Evolutionary conservation across 2,888 invertebrate species (phyloP), one percentile per base, ranked within the genome.

Genomic region (Sinhomidia bicolor): DNA sequence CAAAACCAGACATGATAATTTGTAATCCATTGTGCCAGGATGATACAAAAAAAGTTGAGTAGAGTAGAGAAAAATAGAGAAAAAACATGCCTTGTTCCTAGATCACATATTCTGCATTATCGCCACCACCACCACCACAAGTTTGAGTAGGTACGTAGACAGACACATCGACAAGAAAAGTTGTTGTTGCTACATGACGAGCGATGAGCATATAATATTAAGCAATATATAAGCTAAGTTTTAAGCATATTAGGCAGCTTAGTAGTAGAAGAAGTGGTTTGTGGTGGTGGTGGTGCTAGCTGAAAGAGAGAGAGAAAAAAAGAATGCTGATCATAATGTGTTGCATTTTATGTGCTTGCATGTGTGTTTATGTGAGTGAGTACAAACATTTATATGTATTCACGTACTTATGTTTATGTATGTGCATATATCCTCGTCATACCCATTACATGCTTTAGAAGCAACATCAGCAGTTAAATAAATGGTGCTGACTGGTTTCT

Each of bases 401-500:
- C 26, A 80, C 17, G 10, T 20, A 36, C 41, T 36, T 41, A 29
- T 51, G 51, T 32, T 17, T 71, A 71, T 71, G 41, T 36, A 78
- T 54, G 54, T 78, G 26, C 41, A 26, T 71, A 54, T 51, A 57
- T 78, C 44, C 81, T 62, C 47, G 10, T 41, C 80, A 60, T 78
- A 74, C 26, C 74, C 83, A 83, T 85, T 62, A 76, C 79, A 36
- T 85, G 79, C 57, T 85, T 68, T 26, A 36, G 41, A 68, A 79
- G 84, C 62, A 79, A 68, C 79, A 85, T 78, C 79, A 36, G 44
- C 65, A 85, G 85, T 78, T 85, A 79, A 85, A 85, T 85, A 85
- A 85, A 79, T 85, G 85, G 85, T 85, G 85, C 85, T 85, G 85
- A 85, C 85, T 85, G 85, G 85, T 85, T 85, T 85, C 79, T 85